Conservation (phyloP, 2,113 vertebrate genomes). For the Naja naja region DNA sequence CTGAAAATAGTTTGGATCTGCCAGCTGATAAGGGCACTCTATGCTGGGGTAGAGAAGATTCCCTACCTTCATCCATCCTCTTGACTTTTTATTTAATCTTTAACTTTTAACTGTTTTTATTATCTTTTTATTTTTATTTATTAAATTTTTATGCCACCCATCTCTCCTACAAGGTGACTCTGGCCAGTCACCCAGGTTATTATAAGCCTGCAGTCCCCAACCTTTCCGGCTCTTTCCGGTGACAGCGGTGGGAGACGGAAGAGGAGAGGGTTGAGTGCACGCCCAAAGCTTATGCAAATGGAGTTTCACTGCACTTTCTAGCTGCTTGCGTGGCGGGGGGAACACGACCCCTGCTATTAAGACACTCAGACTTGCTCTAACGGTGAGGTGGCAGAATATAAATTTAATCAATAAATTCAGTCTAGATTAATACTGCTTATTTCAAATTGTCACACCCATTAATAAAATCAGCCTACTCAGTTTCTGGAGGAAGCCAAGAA, state of each 20-base stretch:
- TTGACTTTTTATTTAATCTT: not conserved
- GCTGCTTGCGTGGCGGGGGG: too few species aligned
- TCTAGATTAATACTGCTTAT: slow-evolving; percentile 18
- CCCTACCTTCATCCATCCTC: too few species aligned
- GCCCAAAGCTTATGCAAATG: not conserved
- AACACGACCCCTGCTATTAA: not conserved
- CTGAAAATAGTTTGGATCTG: too few species aligned
- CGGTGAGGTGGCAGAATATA: not conserved
- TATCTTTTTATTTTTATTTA: not conserved
- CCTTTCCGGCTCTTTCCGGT: not conserved
- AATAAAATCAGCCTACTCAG: not conserved
- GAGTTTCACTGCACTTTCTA: not conserved
- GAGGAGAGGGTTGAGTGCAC: not conserved
- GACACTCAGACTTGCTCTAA: not conserved
- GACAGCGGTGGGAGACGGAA: too few species aligned
- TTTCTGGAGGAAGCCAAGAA: slow-evolving; percentile 31
- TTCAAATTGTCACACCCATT: slow-evolving; percentile 1
- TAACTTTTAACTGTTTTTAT: not conserved
- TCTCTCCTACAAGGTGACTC: not conserved
- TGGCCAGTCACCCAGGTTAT: not conserved
- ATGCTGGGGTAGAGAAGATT: too few species aligned
- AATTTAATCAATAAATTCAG: not conserved
- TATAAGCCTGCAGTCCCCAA: not conserved
- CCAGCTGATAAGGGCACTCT: too few species aligned
- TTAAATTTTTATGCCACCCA: not conserved